phyloP scores from a whole-genome alignment of 92 coral and sea anemone species.

The Pocillopora grandis region DNA sequence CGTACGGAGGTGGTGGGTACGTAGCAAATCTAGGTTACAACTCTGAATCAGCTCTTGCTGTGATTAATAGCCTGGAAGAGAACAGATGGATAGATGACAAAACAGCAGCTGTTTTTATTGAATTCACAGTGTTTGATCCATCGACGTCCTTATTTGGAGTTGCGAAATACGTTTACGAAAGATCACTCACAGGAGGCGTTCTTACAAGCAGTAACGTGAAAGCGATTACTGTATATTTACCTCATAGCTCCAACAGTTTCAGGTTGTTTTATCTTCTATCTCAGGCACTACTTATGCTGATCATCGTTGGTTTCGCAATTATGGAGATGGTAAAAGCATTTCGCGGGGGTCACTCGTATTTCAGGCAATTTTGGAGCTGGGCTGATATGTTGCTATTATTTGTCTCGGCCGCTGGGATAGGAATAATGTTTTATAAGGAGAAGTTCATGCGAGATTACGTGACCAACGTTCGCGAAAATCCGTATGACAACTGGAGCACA shows the following conservation, averaged over 20 bases:
- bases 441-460: constrained; percentile 65
- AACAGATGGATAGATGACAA: constrained; percentile 79
- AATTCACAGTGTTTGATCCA: constrained; percentile 82
- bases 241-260: constrained; percentile 50
- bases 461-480: constrained; percentile 67
- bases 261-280: constrained; percentile 53
- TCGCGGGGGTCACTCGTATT: constrained; percentile 58
- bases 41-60: constrained; percentile 55
- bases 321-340: constrained; percentile 62
- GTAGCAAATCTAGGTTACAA: constrained; percentile 86
- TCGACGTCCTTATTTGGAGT: constrained; percentile 64
- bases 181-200: constrained; percentile 72
- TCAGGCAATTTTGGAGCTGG: constrained; percentile 77
- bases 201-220: constrained; percentile 43
- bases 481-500: constrained; percentile 66
- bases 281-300: constrained; percentile 58
- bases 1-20: constrained; percentile 78
- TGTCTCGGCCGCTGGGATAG: constrained; percentile 53
- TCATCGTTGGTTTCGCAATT: constrained; percentile 49
- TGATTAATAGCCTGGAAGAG: constrained; percentile 43
- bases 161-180: constrained; percentile 66
- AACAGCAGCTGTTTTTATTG: constrained; percentile 76
- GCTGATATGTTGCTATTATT: constrained; percentile 62
- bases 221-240: constrained; percentile 59
- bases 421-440: constrained; percentile 66